Conservation (phyloP, 2,113 vertebrate species). For the Nycticebus coucang region DNA sequence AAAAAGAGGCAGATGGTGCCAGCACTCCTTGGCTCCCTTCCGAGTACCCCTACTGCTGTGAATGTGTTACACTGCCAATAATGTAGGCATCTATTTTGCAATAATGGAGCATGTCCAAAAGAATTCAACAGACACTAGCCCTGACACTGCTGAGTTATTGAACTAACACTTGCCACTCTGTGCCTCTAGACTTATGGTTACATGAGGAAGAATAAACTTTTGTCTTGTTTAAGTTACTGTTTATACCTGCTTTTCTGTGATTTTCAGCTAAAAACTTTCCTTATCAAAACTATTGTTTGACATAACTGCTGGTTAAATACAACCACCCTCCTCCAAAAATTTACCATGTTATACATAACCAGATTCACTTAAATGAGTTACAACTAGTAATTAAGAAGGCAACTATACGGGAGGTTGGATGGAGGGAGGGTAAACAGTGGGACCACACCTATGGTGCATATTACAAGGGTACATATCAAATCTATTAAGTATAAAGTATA, state of each 20-base stretch:
- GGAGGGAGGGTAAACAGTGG: no score
- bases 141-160: background rate
- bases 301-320: slow-evolving; percentile 29
- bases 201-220: background rate
- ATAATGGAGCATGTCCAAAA: slow-evolving; percentile 17
- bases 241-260: slow-evolving; percentile 22
- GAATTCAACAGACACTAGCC: slow-evolving; percentile 12
- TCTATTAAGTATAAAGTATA: no score
- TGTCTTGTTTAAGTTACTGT: slow-evolving; percentile 24
- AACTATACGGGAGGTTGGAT: background rate
- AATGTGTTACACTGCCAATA: background rate
- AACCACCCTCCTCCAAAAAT: slow-evolving; percentile 4
- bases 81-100: slow-evolving; percentile 45
- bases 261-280: slow-evolving; percentile 48
- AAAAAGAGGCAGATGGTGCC: slow-evolving; percentile 63
- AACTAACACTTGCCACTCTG: background rate
- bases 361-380: slow-evolving; percentile 39
- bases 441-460: no score
- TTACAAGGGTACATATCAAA: no score
- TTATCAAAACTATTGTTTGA: background rate
- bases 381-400: slow-evolving; percentile 40
- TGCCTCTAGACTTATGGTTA: background rate
- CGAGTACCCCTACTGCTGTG: slow-evolving; percentile 17
- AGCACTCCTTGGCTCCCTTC: slow-evolving; percentile 6
- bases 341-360: background rate